Base-by-base conservation (phyloP, 2,888 invertebrate genomes). In the Himalopsyche kuldschensis region DNA sequence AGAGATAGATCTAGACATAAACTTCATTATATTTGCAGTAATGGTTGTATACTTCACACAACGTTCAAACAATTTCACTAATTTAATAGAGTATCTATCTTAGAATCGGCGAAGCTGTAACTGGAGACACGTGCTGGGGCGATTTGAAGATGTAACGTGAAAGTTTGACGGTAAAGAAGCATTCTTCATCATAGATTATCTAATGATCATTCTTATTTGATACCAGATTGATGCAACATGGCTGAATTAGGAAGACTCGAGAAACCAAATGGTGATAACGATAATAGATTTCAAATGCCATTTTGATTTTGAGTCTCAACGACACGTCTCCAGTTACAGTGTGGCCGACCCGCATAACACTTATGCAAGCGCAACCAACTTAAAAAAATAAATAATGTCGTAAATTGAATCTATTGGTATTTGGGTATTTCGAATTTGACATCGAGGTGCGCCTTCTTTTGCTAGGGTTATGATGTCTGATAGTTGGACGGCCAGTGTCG, bases 371-470 rank as follows among this genome's bases (percentile, higher is more conserved):
- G 55, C 55, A 20, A 55, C 55, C 55, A 55, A 55, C 55, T 55
- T 77, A 77, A 35, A 77, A 35, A 35, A 35, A 35, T 77, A 79
- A 79, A 79, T 55, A 79, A 90, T 87, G 89, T 55, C 20, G 20
- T 10, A 24, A 55, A 55, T 55, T 55, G 20, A 90, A 47, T 78
- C 78, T 84, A 86, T 41, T 84, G 82, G 88, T 91, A 90, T 87
- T 90, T 90, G 83, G 96, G 96, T 87, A 97, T 93, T 89, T 96
- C 95, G 91, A 97, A 97, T 88, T 95, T 94, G 87, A 97, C 96
- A 91, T 95, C 95, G 80, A 97, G 93, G 87, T 94, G 93, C 82
- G 96, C 96, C 86, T 94, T 94, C 90, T 94, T n/a, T 94, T 82
- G 96, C 97, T 88, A 97, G 91, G 79, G 93, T 92, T 31, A 96